phyloP scores from a whole-genome alignment of 2,797 vertebrate genomes.

The Muraenolepis orangiensis region DNA sequence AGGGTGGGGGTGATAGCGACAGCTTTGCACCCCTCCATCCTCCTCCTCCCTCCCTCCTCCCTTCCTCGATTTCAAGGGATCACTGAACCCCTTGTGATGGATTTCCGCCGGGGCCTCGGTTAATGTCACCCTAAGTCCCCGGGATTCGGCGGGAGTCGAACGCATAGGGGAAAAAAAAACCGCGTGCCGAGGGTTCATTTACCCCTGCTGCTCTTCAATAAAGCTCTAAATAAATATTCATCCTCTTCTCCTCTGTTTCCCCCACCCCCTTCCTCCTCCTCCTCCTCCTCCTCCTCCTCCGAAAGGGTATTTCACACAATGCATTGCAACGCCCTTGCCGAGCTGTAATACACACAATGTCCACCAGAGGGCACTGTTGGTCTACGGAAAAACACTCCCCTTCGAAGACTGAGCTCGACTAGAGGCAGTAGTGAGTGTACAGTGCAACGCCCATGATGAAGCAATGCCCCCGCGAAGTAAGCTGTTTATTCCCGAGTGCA shows the following conservation, averaged over 20 bases:
- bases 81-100: conserved; percentile 19
- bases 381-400: neutral
- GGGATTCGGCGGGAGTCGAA: conserved; percentile 11
- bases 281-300: neutral
- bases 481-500: conserved; percentile 46
- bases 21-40: neutral
- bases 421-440: conserved; percentile 57
- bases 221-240: conserved; percentile 30
- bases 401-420: too few species aligned
- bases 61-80: neutral
- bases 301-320: neutral
- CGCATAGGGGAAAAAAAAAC: conserved; percentile 7
- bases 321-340: too few species aligned
- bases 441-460: conserved; percentile 27
- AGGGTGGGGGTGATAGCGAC: neutral
- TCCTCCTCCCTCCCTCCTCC: too few species aligned
- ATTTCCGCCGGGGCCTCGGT: conserved; percentile 24
- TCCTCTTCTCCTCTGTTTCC: too few species aligned
- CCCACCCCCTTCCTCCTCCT: neutral
- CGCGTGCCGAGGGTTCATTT: conserved; percentile 27
- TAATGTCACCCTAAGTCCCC: conserved; percentile 18
- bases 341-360: too few species aligned
- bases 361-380: too few species aligned
- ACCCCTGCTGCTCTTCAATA: conserved; percentile 25
- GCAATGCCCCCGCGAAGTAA: conserved; percentile 46